These are phyloP conservation scores for Euura saliciscinereae DNA, from an alignment of 1,140 invertebrate species.

Conservation along the genomic window DNA sequence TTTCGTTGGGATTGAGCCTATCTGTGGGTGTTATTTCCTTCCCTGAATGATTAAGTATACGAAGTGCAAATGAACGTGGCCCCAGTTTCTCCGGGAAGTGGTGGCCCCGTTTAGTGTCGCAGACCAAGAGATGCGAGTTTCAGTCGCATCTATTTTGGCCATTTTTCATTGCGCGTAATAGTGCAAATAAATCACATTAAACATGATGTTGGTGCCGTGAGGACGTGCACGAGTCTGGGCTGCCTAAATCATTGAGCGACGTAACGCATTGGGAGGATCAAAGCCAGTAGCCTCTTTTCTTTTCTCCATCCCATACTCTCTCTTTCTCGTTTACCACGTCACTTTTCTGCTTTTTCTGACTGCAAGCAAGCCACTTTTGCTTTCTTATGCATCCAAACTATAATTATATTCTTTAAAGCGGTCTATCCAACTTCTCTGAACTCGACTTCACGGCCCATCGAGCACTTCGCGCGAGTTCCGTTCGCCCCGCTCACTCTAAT, in stretches of 20 bases:
- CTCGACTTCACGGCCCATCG: constrained; percentile 6
- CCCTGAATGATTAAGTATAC: neutral
- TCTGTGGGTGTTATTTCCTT: neutral
- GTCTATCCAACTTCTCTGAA: constrained; percentile 53
- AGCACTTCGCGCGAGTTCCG: neutral
- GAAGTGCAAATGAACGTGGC: constrained; percentile 1
- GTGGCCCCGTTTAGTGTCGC: constrained; percentile 1
- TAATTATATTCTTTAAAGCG: constrained; percentile 52
- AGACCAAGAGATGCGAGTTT: neutral
- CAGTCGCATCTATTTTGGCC: constrained; percentile 39
- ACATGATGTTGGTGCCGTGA: constrained; percentile 41
- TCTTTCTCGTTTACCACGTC: constrained; percentile 32
- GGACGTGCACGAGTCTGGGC: constrained; percentile 20
- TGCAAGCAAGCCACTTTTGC: neutral
- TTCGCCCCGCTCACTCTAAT: neutral
- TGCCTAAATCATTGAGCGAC: constrained; percentile 51
- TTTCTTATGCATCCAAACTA: constrained; percentile 30
- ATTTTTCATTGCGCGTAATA: constrained; percentile 49
- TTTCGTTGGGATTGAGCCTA: neutral
- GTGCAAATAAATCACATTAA: constrained; percentile 50
- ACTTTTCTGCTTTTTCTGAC: constrained; percentile 12
- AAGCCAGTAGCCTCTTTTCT: constrained; percentile 37
- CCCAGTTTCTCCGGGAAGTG: neutral
- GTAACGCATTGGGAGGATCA: constrained; percentile 58
- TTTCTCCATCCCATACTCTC: constrained; percentile 27